phyloP scores from a whole-genome alignment of 2,113 vertebrate genomes.

The Lichenostomus cassidix region DNA sequence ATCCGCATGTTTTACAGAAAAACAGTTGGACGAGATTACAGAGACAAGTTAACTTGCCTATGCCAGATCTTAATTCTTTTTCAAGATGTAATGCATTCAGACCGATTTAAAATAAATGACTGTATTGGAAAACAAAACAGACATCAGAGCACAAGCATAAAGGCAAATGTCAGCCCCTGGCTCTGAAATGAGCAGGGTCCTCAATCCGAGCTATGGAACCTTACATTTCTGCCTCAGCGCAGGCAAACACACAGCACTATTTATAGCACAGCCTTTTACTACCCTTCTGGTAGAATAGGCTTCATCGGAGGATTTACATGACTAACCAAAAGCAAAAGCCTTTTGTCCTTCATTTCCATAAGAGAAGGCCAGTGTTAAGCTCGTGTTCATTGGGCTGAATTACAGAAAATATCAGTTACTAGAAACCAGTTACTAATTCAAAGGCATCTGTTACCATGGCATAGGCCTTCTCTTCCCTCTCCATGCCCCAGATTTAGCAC shows the following conservation, averaged over 20 bases:
- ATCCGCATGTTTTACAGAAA: not conserved
- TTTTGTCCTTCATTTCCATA: conserved; percentile 49
- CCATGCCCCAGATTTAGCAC: conserved; percentile 53
- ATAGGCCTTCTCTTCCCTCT: conserved; percentile 26
- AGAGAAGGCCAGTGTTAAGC: conserved; percentile 48
- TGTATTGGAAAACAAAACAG: not conserved
- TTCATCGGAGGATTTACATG: conserved; percentile 50
- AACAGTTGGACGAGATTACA: not conserved
- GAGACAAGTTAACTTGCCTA: not conserved
- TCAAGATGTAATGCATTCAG: not conserved
- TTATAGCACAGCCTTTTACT: conserved; percentile 57
- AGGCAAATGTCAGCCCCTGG: conserved; percentile 47
- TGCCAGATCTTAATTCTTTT: not conserved
- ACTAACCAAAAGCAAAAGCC: conserved; percentile 62
- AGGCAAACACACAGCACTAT: conserved; percentile 45
- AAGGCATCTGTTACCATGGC: conserved; percentile 64
- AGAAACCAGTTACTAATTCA: conserved; percentile 50
- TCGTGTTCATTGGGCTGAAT: conserved; percentile 33
- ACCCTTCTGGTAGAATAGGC: conserved; percentile 55
- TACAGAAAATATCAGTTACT: conserved; percentile 51
- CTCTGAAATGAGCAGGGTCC: not conserved
- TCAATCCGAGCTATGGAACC: not conserved
- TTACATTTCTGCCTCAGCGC: conserved; percentile 44
- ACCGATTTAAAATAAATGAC: conserved; percentile 18
- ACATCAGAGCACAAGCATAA: conserved; percentile 23